phyloP scores from a whole-genome alignment of 1,140 invertebrate genomes.

The Halesus radiatus region DNA sequence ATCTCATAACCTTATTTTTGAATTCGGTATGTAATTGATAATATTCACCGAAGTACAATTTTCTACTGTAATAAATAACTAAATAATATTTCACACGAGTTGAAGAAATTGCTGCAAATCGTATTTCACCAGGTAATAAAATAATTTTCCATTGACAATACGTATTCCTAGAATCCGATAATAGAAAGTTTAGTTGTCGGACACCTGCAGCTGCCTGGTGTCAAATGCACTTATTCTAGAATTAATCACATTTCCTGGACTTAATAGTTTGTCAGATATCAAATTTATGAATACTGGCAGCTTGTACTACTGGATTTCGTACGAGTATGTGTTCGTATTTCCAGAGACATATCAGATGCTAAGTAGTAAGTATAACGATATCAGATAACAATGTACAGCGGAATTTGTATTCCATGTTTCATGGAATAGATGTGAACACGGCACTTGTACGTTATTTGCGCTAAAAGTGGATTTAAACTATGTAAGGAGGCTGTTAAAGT shows the following conservation, averaged over 20 bases:
- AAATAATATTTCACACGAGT: too few species aligned
- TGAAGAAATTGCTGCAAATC: too few species aligned
- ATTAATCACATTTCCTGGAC: conserved; percentile 18
- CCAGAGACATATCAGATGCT: conserved; percentile 16
- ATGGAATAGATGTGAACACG: not conserved
- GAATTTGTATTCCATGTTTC: conserved; percentile 14
- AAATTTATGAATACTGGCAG: not conserved
- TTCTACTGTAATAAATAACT: too few species aligned
- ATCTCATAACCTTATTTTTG: too few species aligned
- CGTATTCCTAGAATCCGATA: not conserved
- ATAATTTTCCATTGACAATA: too few species aligned
- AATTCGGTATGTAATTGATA: too few species aligned
- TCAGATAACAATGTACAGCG: conserved; percentile 1
- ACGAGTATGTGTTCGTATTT: not conserved
- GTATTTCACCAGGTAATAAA: too few species aligned
- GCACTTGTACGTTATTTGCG: too few species aligned
- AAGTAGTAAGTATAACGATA: not conserved
- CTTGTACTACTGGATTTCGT: not conserved
- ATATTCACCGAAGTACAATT: too few species aligned
- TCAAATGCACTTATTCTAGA: conserved; percentile 3
- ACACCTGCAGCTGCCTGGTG: not conserved
- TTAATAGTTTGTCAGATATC: conserved; percentile 28
- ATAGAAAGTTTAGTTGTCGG: conserved; percentile 5
- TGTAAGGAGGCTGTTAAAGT: too few species aligned
- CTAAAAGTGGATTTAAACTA: too few species aligned